A percentile compares a stretch with the other conserved stretches of the same genome.
phyloP scores from a whole-genome alignment of 2,888 invertebrate genomes.

The Drepanosiphum platanoidis region DNA sequence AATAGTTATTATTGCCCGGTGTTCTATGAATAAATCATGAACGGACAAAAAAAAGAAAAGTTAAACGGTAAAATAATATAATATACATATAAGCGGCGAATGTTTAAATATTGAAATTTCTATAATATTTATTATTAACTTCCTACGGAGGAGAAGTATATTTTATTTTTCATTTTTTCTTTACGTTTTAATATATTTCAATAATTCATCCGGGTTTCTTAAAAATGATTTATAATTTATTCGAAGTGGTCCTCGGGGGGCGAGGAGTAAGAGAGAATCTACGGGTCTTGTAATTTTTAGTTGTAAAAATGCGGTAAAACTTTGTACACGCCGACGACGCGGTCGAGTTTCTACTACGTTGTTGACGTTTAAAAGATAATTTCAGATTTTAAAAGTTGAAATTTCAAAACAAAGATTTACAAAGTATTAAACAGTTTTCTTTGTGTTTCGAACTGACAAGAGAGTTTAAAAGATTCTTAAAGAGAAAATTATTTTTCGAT shows the following conservation, averaged over 20 bases:
- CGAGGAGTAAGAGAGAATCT: neutral
- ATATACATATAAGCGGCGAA: too few species aligned
- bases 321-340: neutral
- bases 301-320: neutral
- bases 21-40: too few species aligned
- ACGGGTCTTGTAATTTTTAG: neutral
- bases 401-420: constrained; percentile 6
- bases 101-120: too few species aligned
- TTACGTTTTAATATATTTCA: neutral
- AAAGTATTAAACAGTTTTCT: neutral
- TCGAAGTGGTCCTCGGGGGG: neutral
- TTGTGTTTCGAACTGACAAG: neutral
- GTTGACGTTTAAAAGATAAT: constrained; percentile 6
- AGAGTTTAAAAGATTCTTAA: neutral
- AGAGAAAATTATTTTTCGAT: too few species aligned
- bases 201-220: neutral
- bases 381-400: constrained; percentile 2
- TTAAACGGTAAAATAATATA: too few species aligned
- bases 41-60: too few species aligned
- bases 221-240: neutral
- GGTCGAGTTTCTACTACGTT: neutral
- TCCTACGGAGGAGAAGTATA: too few species aligned
- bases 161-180: neutral
- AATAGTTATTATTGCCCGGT: too few species aligned
- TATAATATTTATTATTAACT: too few species aligned